A percentile compares a stretch with the other conserved stretches of the same genome.
phyloP scores from a whole-genome alignment of 2,888 invertebrate genomes.

The Brachypterus glaber region DNA sequence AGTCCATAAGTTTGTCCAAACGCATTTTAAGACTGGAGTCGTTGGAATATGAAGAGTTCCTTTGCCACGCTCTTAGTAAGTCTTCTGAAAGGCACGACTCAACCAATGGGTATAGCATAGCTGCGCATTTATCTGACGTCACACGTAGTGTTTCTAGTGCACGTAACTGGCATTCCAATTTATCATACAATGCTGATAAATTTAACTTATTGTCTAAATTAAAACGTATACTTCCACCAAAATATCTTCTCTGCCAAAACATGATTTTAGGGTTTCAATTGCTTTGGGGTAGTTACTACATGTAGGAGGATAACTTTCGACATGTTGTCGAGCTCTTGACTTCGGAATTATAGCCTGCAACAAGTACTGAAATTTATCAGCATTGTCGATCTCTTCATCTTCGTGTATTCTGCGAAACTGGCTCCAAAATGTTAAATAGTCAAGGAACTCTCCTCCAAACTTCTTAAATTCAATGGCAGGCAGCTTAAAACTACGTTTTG shows the following conservation, averaged over 20 bases:
- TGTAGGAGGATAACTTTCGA: conserved; percentile 16
- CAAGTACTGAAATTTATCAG: conserved; percentile 20
- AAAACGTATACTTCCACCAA: conserved; percentile 25
- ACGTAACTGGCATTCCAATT: too few species aligned
- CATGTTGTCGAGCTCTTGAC: conserved; percentile 14
- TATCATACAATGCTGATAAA: too few species aligned
- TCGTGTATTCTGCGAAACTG: conserved; percentile 20
- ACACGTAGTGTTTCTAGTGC: conserved; percentile 24
- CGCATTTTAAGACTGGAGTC: background rate
- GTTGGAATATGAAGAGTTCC: background rate
- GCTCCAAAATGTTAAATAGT: conserved; percentile 19
- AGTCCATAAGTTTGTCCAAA: background rate
- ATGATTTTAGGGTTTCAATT: conserved; percentile 17
- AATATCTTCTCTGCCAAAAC: conserved; percentile 25
- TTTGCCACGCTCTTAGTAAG: background rate
- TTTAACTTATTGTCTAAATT: conserved; percentile 25
- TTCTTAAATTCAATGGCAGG: conserved; percentile 12
- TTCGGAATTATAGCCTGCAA: conserved; percentile 14
- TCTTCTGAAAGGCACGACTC: conserved; percentile 26
- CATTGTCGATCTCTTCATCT: conserved; percentile 13
- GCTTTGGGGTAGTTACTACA: conserved; percentile 16
- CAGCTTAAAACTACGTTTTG: conserved; percentile 13
- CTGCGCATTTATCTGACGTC: conserved; percentile 22
- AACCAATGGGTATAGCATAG: too few species aligned
- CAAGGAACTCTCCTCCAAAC: conserved; percentile 15